These are phyloP conservation scores for Oligia latruncula DNA, from an alignment of 2,888 invertebrate species.

Conservation along the genomic window DNA sequence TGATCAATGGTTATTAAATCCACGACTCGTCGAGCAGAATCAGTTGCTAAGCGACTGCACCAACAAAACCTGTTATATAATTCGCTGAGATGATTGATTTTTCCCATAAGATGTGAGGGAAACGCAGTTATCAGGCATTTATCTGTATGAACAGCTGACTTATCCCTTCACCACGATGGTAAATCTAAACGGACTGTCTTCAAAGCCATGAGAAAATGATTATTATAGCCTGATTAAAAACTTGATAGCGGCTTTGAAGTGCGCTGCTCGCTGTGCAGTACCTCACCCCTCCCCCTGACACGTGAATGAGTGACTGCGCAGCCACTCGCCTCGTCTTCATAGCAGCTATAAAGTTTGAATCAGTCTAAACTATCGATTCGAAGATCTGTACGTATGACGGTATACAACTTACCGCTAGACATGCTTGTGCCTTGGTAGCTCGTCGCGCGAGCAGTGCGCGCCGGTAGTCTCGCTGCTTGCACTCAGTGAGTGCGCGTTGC, in stretches of 20 bases:
- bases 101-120: neutral
- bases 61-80: neutral
- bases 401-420: conserved; percentile 27
- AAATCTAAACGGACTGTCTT: neutral
- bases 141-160: neutral
- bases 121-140: neutral
- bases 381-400: neutral
- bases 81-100: neutral
- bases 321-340: no score
- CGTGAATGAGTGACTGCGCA: no score
- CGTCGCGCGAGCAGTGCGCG: conserved; percentile 9
- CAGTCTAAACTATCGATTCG: neutral
- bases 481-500: conserved; percentile 7
- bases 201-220: neutral
- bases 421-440: conserved; percentile 8
- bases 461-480: neutral
- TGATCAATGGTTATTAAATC: neutral
- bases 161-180: neutral
- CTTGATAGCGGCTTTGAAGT: no score
- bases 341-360: no score
- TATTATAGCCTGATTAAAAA: no score
- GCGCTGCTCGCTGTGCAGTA: no score
- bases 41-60: neutral
- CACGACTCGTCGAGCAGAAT: neutral
- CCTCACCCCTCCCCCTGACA: no score